A percentile compares a stretch with the other conserved stretches of the same genome.
Evolutionary conservation across 2,797 vertebrate genomes (phyloP).

Genomic region (Nannoperca obscura): DNA sequence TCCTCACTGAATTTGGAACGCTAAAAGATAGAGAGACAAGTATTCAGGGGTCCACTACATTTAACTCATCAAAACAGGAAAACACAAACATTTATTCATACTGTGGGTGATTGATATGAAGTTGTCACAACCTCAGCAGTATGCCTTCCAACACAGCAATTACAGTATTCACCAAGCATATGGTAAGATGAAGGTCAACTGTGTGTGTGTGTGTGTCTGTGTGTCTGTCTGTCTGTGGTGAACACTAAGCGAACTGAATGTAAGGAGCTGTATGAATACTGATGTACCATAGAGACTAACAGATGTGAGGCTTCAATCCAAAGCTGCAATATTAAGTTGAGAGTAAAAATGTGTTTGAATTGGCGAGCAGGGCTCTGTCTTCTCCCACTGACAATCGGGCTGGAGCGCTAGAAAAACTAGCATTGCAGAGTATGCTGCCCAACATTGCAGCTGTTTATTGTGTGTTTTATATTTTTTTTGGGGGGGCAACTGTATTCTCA

Average conservation of each 20-base stretch:
- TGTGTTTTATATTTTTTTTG: not conserved
- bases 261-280: conserved; percentile 66
- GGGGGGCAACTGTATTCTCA: not conserved
- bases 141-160: conserved; percentile 43
- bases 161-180: conserved; percentile 52
- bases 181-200: conserved; percentile 70
- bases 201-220: conserved; percentile 17
- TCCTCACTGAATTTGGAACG: conserved; percentile 21
- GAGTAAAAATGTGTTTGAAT: conserved; percentile 46
- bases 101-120: conserved; percentile 53
- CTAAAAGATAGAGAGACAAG: conserved; percentile 18
- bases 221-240: not conserved
- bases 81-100: conserved; percentile 64
- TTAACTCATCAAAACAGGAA: conserved; percentile 57
- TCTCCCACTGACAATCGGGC: conserved; percentile 30
- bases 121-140: conserved; percentile 42
- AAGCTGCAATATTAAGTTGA: conserved; percentile 39
- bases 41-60: conserved; percentile 40
- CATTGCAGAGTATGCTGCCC: not conserved
- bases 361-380: conserved; percentile 1
- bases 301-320: conserved; percentile 51
- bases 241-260: conserved; percentile 60
- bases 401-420: not conserved
- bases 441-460: not conserved
- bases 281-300: conserved; percentile 48